Evolutionary conservation across 2,113 vertebrate species (phyloP), one percentile per base, ranked within the genome.

Genomic region (Chrysochloris asiatica): DNA sequence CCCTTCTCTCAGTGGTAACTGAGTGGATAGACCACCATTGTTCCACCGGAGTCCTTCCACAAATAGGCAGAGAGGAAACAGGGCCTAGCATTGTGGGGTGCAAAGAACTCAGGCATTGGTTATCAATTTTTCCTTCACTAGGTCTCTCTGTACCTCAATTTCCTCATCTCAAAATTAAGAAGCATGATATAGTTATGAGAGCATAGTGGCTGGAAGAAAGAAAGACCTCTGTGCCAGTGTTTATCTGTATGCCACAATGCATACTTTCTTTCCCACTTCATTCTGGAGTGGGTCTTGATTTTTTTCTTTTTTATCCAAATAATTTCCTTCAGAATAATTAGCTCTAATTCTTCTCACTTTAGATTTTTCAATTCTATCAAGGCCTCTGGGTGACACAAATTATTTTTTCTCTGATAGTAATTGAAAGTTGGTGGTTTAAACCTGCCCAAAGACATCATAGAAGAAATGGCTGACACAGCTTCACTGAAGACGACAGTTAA

Each of bases 131-230:
- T 84, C 80, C 24, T 41, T 92, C 36, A 24, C 38, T 50, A 47
- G 41, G 52, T 4, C 45, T 71, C 36, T 65, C 43, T 30, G 61
- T 16, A 59, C 59, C 67, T 90, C 63, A 50, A 59, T 90, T 76
- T 95, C 54, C 36, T 94, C 78, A 63, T 94, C 86, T 59, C 69
- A 86, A 90, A 88, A 82, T 41, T 54, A 48, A 24, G 67, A 4
- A 10, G 19, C 36, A 9, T 8, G 12, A 41, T 71, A 71, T 17
- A 22, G 2, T 41, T 41, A 71, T 71, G 41, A 24, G 7, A 22
- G 61, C 28, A 19, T 36, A 52, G 50, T 76, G 30, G 28, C 79
- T 81, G 5, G 22, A 12, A 84, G 36, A 78, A 93, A 33, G 45
- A 89, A 36, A 6, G 33, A 80, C 30, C 26, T 28, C 52, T 7